These are phyloP conservation scores for Sinohyriopsis cumingii DNA, from an alignment of 2,888 invertebrate genomes.

Conservation along the genomic window DNA sequence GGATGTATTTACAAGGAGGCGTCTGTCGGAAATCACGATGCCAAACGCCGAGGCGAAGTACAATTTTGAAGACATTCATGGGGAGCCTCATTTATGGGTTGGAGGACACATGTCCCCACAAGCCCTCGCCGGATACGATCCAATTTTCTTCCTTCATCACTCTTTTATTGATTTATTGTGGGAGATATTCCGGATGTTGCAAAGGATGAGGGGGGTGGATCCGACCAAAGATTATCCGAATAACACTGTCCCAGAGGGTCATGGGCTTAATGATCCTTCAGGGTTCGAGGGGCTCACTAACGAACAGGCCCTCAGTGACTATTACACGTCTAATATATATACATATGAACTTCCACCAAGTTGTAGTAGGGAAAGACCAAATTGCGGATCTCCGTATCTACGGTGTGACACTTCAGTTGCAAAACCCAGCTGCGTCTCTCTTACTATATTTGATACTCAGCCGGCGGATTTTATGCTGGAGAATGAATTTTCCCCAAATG, in stretches of 20 bases:
- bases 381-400: conserved; percentile 38
- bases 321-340: conserved; percentile 43
- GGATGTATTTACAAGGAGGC: conserved; percentile 29
- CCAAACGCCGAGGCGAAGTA: conserved; percentile 44
- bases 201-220: conserved; percentile 33
- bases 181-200: conserved; percentile 57
- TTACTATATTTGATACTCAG: conserved; percentile 39
- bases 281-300: conserved; percentile 38
- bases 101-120: conserved; percentile 67
- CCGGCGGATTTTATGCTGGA: neutral
- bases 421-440: conserved; percentile 37
- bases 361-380: conserved; percentile 25
- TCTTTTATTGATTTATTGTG: conserved; percentile 68
- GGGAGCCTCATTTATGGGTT: conserved; percentile 62
- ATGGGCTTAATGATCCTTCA: conserved; percentile 32
- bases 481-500: conserved; percentile 10
- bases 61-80: conserved; percentile 54
- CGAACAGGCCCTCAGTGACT: conserved; percentile 44
- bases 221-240: conserved; percentile 41
- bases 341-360: conserved; percentile 44
- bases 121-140: conserved; percentile 66
- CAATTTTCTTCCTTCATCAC: conserved; percentile 69
- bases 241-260: conserved; percentile 24
- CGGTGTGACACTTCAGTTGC: conserved; percentile 37
- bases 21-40: conserved; percentile 34